Base-by-base conservation (phyloP, 2,113 vertebrate species). In the Axis porcinus region DNA sequence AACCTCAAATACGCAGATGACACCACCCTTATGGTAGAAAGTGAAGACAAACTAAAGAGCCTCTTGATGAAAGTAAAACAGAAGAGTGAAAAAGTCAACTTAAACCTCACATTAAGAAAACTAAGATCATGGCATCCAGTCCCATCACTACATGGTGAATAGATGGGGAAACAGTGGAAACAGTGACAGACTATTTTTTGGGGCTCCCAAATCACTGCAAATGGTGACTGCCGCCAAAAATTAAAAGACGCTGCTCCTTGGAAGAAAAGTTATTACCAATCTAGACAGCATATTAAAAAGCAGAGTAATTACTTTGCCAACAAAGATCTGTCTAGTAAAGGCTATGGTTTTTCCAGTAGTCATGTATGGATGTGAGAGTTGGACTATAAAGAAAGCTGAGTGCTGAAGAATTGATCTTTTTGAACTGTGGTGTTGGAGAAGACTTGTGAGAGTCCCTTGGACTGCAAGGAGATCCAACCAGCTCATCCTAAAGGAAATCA, bases 371-470 rank as follows among this genome's bases (percentile, higher is more conserved):
- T 64, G 30, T 3, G 14, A 64, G 14, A 64, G 30, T 8, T 33
- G 30, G 30, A 64, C 14, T 33, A 15, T 33, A 30, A 64, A 64
- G 60, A 64, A 64, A 4, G 60, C 30, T 64, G 30, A 33, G 28
- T 0, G 0, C 60, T 0, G 0, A 64, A 64, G 30, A 64, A 64
- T 64, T 62, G 6, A 64, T 64, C 6, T 6, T 64, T 64, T 64
- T 64, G 60, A 16, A 64, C 3, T 16, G 3, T 64, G 60, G 30
- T 64, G 60, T 33, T 64, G 60, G 30, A 64, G 30, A 33, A 64
- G 30, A 64, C 14, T 64, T 14, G 0, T 8, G 60, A 64, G 14
- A 16, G 14, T 64, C 14, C 6, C 6, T 64, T 64, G 60, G 30
- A 33, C 7, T 33, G 14, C 30, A 64, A 64, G 14, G 14, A 7